Percentiles rank a stretch among this genome's conserved stretches.
These are phyloP conservation scores for Athrips mouffetella DNA, from an alignment of 2,888 invertebrate species.

Conservation along the genomic window DNA sequence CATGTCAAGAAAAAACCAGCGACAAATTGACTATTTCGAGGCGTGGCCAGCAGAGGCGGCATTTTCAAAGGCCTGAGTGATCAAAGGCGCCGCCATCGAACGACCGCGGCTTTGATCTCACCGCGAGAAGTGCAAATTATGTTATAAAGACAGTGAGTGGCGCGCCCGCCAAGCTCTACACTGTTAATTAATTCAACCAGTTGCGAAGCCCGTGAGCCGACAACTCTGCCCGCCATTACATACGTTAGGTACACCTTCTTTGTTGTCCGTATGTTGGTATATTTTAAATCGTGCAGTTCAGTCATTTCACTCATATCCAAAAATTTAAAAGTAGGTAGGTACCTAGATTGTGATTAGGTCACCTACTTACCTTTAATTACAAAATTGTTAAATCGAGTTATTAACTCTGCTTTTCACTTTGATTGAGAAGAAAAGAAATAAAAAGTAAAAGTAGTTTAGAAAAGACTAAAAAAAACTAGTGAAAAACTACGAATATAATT, in stretches of 20 bases:
- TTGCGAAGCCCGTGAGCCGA: slow-evolving; percentile 31
- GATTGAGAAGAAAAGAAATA: no score
- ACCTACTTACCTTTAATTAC: no score
- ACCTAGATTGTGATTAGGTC: no score
- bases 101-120: slow-evolving; percentile 71
- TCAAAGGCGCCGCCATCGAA: slow-evolving; percentile 75
- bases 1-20: slow-evolving; percentile 54
- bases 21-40: slow-evolving; percentile 75
- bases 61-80: slow-evolving; percentile 71
- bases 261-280: neutral
- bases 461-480: no score
- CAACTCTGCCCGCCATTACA: slow-evolving; percentile 9
- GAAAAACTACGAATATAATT: no score
- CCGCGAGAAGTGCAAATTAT: slow-evolving; percentile 79
- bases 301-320: no score
- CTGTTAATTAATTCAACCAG: slow-evolving; percentile 72
- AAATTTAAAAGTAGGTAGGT: no score
- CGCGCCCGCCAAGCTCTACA: slow-evolving; percentile 60
- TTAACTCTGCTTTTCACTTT: no score
- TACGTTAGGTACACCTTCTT: slow-evolving; percentile 5
- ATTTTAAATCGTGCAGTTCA: no score
- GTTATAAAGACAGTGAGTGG: slow-evolving; percentile 77
- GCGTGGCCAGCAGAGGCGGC: slow-evolving; percentile 71
- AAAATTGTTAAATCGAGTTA: no score
- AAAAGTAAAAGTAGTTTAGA: no score